These are phyloP conservation scores for Andrena bicolor DNA, from an alignment of 2,888 invertebrate species.

Conservation along the genomic window DNA sequence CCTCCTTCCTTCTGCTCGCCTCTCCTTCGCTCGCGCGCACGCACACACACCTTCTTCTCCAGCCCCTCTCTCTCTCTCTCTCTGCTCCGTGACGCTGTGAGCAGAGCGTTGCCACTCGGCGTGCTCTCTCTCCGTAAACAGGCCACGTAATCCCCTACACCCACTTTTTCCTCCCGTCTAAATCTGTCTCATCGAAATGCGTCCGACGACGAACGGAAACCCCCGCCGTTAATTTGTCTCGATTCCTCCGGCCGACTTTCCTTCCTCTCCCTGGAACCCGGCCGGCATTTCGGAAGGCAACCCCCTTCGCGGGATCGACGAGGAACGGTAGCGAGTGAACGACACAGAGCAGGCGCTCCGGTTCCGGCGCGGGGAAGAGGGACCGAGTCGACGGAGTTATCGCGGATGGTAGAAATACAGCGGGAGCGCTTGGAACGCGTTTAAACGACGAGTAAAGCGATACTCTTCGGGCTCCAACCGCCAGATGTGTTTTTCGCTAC, in stretches of 20 bases:
- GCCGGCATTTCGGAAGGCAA: slow-evolving; percentile 14
- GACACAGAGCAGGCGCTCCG: not conserved
- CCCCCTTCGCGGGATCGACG: not conserved
- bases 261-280: not conserved
- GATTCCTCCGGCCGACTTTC: slow-evolving; percentile 10
- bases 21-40: slow-evolving; percentile 14
- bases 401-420: not conserved
- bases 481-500: not conserved
- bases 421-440: not conserved
- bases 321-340: not conserved
- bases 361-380: not conserved
- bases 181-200: slow-evolving; percentile 75
- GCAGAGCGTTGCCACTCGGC: slow-evolving; percentile 43
- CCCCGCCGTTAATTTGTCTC: slow-evolving; percentile 71
- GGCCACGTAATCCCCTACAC: slow-evolving; percentile 73
- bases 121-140: slow-evolving; percentile 69
- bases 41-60: slow-evolving; percentile 7
- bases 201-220: slow-evolving; percentile 71
- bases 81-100: slow-evolving; percentile 49
- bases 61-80: slow-evolving; percentile 41
- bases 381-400: not conserved
- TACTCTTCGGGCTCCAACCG: not conserved
- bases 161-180: slow-evolving; percentile 71
- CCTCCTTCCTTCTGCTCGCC: not conserved
- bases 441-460: not conserved